These are phyloP conservation scores for Graptemys geographica DNA, from an alignment of 2,797 vertebrate species.

Conservation along the genomic window DNA sequence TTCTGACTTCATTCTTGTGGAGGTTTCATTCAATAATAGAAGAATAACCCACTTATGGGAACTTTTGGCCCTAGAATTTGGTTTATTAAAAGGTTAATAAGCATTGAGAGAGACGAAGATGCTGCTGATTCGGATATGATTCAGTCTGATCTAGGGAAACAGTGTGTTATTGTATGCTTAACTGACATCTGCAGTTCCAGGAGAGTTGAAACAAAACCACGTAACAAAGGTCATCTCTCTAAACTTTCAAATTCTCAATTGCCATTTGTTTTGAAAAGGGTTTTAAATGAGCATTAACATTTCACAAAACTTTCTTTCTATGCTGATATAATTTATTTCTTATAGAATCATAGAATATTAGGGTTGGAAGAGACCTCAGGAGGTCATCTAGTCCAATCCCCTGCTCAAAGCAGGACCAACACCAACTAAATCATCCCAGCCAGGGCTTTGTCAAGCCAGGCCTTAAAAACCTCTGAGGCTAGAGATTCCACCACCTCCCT, in stretches of 20 bases:
- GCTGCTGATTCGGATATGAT: neutral
- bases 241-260: neutral
- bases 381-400: too few species aligned
- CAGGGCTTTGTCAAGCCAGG: too few species aligned
- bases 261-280: constrained; percentile 46
- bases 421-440: too few species aligned
- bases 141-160: constrained; percentile 33
- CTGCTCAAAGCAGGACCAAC: too few species aligned
- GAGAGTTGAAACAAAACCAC: constrained; percentile 28
- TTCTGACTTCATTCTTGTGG: neutral
- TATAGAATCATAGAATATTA: too few species aligned
- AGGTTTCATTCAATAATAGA: neutral
- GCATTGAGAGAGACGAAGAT: constrained; percentile 34
- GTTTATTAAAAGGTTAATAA: constrained; percentile 49
- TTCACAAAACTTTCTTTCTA: constrained; percentile 65
- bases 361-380: too few species aligned
- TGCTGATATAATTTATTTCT: constrained; percentile 74
- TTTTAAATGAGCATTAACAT: constrained; percentile 60
- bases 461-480: too few species aligned
- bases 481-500: too few species aligned
- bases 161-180: neutral
- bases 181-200: neutral
- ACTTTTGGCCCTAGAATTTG: neutral
- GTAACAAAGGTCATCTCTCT: neutral
- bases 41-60: neutral